phyloP scores from a whole-genome alignment of 2,888 invertebrate genomes.

The Nymphalis urticae region DNA sequence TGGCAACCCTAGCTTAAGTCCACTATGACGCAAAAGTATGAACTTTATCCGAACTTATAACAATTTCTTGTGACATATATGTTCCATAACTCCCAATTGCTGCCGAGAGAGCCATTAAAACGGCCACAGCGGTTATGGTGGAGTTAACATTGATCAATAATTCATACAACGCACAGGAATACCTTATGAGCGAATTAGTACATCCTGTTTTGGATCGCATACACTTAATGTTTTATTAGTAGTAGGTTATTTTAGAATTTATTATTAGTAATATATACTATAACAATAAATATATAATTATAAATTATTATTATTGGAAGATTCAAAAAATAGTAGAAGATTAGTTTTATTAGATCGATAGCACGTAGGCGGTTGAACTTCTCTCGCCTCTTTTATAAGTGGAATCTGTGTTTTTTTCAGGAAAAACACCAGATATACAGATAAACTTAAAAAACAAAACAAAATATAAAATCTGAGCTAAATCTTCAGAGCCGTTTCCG shows the following conservation, averaged over 20 bases:
- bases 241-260: neutral
- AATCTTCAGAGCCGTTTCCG: too few species aligned
- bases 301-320: too few species aligned
- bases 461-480: too few species aligned
- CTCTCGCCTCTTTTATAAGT: too few species aligned
- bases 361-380: too few species aligned
- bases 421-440: too few species aligned
- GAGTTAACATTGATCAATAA: conserved; percentile 31
- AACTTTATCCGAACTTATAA: conserved; percentile 24
- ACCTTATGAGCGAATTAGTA: conserved; percentile 21
- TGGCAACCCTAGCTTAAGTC: neutral
- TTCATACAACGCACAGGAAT: conserved; percentile 25
- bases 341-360: too few species aligned
- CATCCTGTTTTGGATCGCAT: neutral
- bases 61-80: conserved; percentile 28
- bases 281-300: too few species aligned
- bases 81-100: conserved; percentile 28
- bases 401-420: too few species aligned
- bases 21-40: neutral
- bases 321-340: too few species aligned
- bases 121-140: conserved; percentile 29
- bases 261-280: neutral
- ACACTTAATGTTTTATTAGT: neutral
- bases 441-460: too few species aligned
- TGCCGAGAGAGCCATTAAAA: conserved; percentile 31